Evolutionary conservation across 2,888 invertebrate genomes (phyloP).

Genomic region (Stomorhina lunata): DNA sequence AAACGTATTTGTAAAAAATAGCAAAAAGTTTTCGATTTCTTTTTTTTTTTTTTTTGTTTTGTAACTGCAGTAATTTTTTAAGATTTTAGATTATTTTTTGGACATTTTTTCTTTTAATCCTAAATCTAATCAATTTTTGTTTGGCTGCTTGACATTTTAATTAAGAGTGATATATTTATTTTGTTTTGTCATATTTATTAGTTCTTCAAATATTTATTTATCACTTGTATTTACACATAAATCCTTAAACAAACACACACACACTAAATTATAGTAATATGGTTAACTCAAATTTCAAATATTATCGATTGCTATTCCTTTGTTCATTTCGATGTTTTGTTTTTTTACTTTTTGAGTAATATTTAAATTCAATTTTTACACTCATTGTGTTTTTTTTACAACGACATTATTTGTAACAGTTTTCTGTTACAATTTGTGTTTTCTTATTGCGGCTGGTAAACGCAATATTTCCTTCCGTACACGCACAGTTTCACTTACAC

Average conservation of each 20-base stretch:
- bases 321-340: not conserved
- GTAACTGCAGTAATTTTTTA: too few relatives aligned
- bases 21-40: too few relatives aligned
- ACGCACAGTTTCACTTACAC: slow-evolving; percentile 24
- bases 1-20: too few relatives aligned
- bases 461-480: slow-evolving; percentile 41
- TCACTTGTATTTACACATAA: not conserved
- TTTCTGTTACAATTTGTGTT: not conserved
- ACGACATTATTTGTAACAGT: slow-evolving; percentile 16
- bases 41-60: too few relatives aligned
- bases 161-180: not conserved
- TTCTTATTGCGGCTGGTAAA: slow-evolving; percentile 26
- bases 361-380: slow-evolving; percentile 2
- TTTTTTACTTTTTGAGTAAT: not conserved
- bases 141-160: not conserved
- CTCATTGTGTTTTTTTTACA: slow-evolving; percentile 1
- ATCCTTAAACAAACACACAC: not conserved
- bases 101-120: too few relatives aligned
- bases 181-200: not conserved
- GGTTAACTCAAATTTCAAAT: not conserved
- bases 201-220: not conserved
- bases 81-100: too few relatives aligned
- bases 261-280: not conserved
- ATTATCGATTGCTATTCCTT: slow-evolving; percentile 8
- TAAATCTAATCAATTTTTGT: too few relatives aligned